phyloP scores from a whole-genome alignment of 1,140 invertebrate species.

The Trichonephila clavata region DNA sequence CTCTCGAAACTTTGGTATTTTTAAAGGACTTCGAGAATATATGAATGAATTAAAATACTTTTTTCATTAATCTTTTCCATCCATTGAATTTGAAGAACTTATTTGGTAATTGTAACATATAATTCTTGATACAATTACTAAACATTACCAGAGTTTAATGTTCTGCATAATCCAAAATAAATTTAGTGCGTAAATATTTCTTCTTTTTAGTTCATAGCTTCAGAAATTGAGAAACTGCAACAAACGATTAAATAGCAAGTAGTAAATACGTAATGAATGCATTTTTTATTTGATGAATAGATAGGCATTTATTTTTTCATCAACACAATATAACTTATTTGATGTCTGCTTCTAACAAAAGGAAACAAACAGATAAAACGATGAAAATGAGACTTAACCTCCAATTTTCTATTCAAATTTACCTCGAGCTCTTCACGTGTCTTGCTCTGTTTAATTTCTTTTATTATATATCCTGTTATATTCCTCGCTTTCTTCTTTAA shows the following conservation, averaged over 20 bases:
- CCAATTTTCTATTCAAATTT: slow-evolving; percentile 22
- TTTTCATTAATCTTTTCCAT: too few species aligned
- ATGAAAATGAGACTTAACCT: slow-evolving; percentile 1
- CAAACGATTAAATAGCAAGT: background rate
- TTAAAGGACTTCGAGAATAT: too few species aligned
- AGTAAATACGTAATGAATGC: background rate
- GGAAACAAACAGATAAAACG: background rate
- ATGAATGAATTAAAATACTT: too few species aligned
- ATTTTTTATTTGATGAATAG: background rate
- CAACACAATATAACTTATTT: background rate
- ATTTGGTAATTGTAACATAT: too few species aligned
- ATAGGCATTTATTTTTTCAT: background rate
- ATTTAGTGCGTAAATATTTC: too few species aligned
- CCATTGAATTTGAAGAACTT: too few species aligned
- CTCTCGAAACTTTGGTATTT: too few species aligned
- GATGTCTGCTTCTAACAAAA: background rate
- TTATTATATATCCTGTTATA: background rate
- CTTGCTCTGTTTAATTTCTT: slow-evolving; percentile 18
- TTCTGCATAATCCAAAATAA: too few species aligned
- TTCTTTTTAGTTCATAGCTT: too few species aligned
- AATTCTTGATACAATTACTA: too few species aligned
- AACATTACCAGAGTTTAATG: too few species aligned
- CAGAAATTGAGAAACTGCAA: background rate
- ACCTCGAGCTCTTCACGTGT: background rate
- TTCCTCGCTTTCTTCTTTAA: slow-evolving; percentile 2